Base-by-base conservation (phyloP, 1,140 invertebrate species). In the Drosophila persimilis region DNA sequence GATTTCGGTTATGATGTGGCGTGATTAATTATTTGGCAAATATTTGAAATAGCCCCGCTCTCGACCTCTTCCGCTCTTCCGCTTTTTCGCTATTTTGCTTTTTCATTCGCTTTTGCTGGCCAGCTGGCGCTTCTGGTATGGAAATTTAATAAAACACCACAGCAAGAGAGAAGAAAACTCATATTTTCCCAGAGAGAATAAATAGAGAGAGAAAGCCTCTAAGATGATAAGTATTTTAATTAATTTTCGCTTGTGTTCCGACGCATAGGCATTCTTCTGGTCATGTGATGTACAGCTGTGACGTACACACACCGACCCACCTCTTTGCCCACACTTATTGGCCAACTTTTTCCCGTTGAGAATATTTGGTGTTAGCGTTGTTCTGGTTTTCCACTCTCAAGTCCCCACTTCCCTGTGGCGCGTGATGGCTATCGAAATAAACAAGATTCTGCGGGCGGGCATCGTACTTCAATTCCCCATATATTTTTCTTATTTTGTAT, bases 1-100 rank as follows among this genome's bases (percentile, higher is more conserved):
- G 59, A 58, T 73, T 73, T 73, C 22, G 59, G 47, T 62, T 54
- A 51, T 59, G 77, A 66, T 72, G 59, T 85, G 81, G 77, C 77
- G 84, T 85, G 81, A 85, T 85, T 86, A 85, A 86, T 85, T 85
- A 86, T 81, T 86, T 71, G 64, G 64, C 73, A 85, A 85, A 85
- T 85, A 86, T 86, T 85, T 86, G 73, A 64, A 61, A 60, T 70
- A 9, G 31, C 31, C 8, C 31, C 3, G 0, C 31, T 0, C 8
- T 3, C 0, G 1, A 8, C 0, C 31, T 35, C 9, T 20, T 20
- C 3, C 31, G 2, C 31, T 35, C 9, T 17, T 17, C 3, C 31
- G 17, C 17, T 17, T 17, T 17, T 17, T 17, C 17, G 17, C 17
- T 17, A 17, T 35, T 26, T 26, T 26, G 24, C 24, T 26, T 26